Evolutionary conservation across 92 coral and sea anemone genomes (phyloP).

Genomic region (Micromussa lordhowensis): DNA sequence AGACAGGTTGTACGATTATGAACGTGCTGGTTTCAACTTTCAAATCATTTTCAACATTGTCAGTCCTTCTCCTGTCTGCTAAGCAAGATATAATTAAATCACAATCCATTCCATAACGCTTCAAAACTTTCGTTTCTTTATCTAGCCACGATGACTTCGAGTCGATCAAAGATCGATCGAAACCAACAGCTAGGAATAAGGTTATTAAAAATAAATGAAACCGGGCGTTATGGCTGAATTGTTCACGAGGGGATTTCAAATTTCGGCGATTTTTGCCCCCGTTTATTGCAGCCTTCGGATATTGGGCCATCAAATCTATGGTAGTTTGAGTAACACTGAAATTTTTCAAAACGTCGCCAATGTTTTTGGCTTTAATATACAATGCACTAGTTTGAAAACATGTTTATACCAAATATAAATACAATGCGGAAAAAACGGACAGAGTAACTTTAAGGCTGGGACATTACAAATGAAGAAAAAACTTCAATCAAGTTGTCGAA

Average conservation of each 20-base stretch:
- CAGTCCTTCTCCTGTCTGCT: constrained; percentile 7
- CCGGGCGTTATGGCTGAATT: constrained; percentile 38
- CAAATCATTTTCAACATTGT: constrained; percentile 9
- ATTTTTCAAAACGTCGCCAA: not conserved
- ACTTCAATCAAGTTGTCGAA: not conserved
- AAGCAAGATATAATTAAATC: not conserved
- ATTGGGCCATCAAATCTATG: not conserved
- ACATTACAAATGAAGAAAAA: not conserved
- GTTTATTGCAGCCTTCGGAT: not conserved
- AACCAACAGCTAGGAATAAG: constrained; percentile 8
- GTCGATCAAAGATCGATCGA: constrained; percentile 49
- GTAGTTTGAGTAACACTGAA: not conserved
- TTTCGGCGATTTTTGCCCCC: not conserved
- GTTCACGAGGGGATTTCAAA: not conserved
- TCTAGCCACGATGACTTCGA: not conserved
- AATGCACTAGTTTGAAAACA: not conserved
- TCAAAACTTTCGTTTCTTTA: constrained; percentile 2
- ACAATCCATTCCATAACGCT: not conserved
- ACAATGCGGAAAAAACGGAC: constrained; percentile 20
- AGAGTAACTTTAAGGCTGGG: not conserved
- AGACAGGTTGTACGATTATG: constrained; percentile 6
- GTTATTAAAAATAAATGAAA: constrained; percentile 61
- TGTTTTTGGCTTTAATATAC: not conserved
- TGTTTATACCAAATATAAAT: not conserved
- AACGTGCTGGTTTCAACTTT: constrained; percentile 32